A percentile compares a stretch with the other conserved stretches of the same genome.
These are phyloP conservation scores for Eulithis prunata DNA, from an alignment of 2,888 invertebrate species.

Conservation along the genomic window DNA sequence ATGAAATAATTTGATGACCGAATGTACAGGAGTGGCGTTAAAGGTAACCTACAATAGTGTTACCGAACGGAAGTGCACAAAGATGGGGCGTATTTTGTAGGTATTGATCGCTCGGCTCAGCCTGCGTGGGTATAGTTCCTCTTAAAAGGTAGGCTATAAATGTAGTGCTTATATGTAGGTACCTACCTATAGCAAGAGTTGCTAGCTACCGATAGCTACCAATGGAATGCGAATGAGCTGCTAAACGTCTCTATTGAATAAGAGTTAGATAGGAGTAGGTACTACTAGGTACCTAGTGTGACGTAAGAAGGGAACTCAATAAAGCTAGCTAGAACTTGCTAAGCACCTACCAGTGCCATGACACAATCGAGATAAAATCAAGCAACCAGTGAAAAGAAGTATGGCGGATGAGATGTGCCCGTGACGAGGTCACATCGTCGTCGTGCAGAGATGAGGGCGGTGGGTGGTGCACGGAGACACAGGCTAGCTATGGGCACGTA, in stretches of 20 bases:
- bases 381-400: conserved; percentile 41
- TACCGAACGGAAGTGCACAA: conserved; percentile 22
- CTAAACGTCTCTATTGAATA: too few relatives aligned
- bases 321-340: background rate
- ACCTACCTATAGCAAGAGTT: background rate
- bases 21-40: conserved; percentile 12
- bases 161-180: conserved; percentile 6
- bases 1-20: conserved; percentile 6
- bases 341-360: conserved; percentile 15
- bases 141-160: conserved; percentile 1
- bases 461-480: conserved; percentile 45
- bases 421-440: too few relatives aligned
- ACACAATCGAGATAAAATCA: conserved; percentile 28
- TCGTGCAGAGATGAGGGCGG: conserved; percentile 25
- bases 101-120: conserved; percentile 39
- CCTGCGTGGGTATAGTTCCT: conserved; percentile 28
- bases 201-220: background rate
- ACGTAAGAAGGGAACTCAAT: background rate
- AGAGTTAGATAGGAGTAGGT: background rate
- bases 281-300: too few relatives aligned
- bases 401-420: conserved; percentile 40
- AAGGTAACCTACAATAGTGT: background rate
- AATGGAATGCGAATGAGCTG: too few relatives aligned
- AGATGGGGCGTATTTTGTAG: conserved; percentile 28
- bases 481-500: conserved; percentile 63